phyloP scores from a whole-genome alignment of 2,888 invertebrate species.

The Drosophila sordidapex region DNA sequence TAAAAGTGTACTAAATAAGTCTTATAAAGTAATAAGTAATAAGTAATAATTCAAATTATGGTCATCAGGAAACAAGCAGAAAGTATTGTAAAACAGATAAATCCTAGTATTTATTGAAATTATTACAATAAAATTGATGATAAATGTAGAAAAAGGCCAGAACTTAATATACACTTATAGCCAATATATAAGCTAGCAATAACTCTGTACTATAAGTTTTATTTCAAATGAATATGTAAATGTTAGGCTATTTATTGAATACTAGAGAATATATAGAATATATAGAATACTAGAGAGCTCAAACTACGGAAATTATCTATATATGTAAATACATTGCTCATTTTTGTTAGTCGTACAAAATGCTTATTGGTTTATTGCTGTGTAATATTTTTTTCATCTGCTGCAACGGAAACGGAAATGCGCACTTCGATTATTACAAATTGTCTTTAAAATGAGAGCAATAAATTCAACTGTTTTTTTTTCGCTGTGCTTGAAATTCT shows the following conservation, averaged over 20 bases:
- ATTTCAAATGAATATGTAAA: not conserved
- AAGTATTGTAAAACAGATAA: not conserved
- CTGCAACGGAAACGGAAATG: conserved; percentile 51
- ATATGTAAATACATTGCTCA: not conserved
- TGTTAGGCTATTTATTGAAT: not conserved
- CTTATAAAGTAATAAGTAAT: not conserved
- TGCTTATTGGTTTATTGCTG: conserved; percentile 3
- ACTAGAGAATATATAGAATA: too few relatives aligned
- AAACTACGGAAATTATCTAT: not conserved
- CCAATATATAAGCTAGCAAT: not conserved
- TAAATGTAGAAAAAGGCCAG: not conserved
- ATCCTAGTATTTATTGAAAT: not conserved
- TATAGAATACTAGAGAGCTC: not conserved
- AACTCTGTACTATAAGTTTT: not conserved
- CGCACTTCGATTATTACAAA: conserved; percentile 22
- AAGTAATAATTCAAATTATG: not conserved
- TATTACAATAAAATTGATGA: not conserved
- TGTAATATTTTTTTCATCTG: conserved; percentile 3
- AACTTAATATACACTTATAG: not conserved
- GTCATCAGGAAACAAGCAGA: not conserved
- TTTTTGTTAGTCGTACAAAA: not conserved
- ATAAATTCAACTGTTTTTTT: conserved; percentile 61
- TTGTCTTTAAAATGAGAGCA: conserved; percentile 34
- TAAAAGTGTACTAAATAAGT: not conserved
- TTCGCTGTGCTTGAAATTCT: conserved; percentile 28